Conservation (phyloP, 2,113 vertebrate genomes). For the Rattus norvegicus region DNA sequence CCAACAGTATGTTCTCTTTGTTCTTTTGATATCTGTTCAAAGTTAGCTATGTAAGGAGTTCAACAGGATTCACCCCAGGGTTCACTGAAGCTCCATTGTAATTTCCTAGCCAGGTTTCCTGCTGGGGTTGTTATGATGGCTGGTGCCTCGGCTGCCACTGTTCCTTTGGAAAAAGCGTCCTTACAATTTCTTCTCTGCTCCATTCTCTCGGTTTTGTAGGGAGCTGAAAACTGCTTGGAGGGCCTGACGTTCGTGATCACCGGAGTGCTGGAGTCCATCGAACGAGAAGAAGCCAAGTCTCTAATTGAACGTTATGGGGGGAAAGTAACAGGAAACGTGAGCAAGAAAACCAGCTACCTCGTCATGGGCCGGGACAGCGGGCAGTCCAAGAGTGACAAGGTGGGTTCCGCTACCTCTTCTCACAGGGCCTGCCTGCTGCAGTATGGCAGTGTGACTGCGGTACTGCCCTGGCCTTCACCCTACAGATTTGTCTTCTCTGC, state of each 20-base stretch:
- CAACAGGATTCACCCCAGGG: background rate
- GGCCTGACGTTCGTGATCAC: slow-evolving; percentile 96
- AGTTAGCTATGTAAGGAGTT: slow-evolving; percentile 29
- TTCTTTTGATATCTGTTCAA: slow-evolving; percentile 47
- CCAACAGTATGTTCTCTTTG: background rate
- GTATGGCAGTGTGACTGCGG: background rate
- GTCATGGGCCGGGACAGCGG: slow-evolving; percentile 96
- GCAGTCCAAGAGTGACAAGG: slow-evolving; percentile 95
- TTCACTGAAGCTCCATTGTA: slow-evolving; percentile 37
- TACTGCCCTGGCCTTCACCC: background rate
- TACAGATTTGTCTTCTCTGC: background rate
- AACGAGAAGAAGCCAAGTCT: slow-evolving; percentile 95
- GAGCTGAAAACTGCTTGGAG: slow-evolving; percentile 98
- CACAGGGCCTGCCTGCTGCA: background rate
- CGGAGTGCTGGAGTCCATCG: slow-evolving; percentile 96
- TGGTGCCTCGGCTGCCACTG: slow-evolving; percentile 38
- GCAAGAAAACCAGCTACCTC: slow-evolving; percentile 96
- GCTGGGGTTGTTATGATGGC: slow-evolving; percentile 66
- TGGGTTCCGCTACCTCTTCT: slow-evolving; percentile 62
- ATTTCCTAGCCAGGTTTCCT: slow-evolving; percentile 55
- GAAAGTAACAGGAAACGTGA: slow-evolving; percentile 97
- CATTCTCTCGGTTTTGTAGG: slow-evolving; percentile 87
- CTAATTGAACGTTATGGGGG: slow-evolving; percentile 97
- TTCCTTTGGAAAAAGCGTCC: slow-evolving; percentile 70
- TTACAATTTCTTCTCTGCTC: slow-evolving; percentile 74